phyloP scores from a whole-genome alignment of 1,140 invertebrate genomes.

The Branchinecta lynchi region DNA sequence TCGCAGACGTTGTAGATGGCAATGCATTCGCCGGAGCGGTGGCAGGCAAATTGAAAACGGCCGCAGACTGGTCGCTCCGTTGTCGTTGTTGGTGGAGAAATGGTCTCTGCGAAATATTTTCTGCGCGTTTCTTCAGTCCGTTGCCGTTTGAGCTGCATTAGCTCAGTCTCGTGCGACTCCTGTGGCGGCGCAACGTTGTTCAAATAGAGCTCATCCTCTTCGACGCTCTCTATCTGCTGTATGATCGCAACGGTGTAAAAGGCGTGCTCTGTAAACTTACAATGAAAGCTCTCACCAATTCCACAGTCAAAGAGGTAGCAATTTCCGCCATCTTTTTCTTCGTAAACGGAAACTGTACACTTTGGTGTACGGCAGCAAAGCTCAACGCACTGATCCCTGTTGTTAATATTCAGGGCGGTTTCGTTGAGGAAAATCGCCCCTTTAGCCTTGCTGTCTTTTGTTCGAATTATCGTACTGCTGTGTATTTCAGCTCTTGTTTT shows the following conservation, averaged over 20 bases:
- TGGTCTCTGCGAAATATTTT: background rate
- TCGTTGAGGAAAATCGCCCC: constrained; percentile 78
- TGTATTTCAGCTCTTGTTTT: constrained; percentile 43
- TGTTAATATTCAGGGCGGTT: constrained; percentile 47
- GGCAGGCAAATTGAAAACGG: constrained; percentile 72
- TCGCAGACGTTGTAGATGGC: constrained; percentile 91
- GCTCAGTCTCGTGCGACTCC: constrained; percentile 61
- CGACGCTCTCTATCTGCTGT: constrained; percentile 28
- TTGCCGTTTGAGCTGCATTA: constrained; percentile 45
- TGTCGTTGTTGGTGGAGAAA: constrained; percentile 17
- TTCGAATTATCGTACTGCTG: constrained; percentile 73
- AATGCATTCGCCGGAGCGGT: constrained; percentile 71
- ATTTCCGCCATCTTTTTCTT: constrained; percentile 73
- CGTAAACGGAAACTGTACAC: constrained; percentile 82
- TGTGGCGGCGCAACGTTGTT: constrained; percentile 48
- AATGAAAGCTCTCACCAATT: constrained; percentile 68
- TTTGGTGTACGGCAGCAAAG: constrained; percentile 68
- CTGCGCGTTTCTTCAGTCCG: background rate
- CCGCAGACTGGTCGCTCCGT: constrained; percentile 39
- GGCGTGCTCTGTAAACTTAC: constrained; percentile 73
- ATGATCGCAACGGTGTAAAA: constrained; percentile 78
- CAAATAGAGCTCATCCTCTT: constrained; percentile 43
- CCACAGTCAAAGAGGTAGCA: constrained; percentile 87
- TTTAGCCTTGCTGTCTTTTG: constrained; percentile 65
- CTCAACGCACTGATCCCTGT: constrained; percentile 59